Base-by-base conservation (phyloP, 2,797 vertebrate genomes). In the Anabas testudineus region DNA sequence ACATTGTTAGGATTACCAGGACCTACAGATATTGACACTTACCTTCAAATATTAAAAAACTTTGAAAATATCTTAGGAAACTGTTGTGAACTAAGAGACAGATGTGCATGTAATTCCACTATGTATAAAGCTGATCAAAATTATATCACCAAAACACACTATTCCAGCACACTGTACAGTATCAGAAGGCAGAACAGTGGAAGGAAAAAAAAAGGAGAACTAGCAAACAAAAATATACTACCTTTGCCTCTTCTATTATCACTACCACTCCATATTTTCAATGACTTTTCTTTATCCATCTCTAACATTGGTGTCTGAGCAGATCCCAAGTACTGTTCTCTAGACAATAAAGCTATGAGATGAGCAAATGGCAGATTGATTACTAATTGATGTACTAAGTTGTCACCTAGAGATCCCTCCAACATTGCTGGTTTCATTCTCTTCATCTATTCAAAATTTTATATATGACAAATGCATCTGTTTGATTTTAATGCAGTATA, bases 321-420 rank as follows among this genome's bases (percentile, higher is more conserved):
- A 32, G 55, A 78, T 80, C 75, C 78, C 51, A 76, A 81, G 71
- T 43, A 48, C 69, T 32, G 54, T 43, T 80, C 54, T 62, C 43
- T 54, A 26, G 41, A 66, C 76, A 77, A 78, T 82, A 58, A 84
- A 86, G 79, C 85, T 73, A 79, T 84, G 85, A 72, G 57, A 73
- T 36, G 61, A 84, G 65, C 61, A 45, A 74, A 74, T 70, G 83
- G 72, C 61, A 68, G 63, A 41, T 52, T 79, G 80, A 89, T 65
- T 74, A 68, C 88, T n/a, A n/a, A n/a, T n/a, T n/a, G n/a, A n/a
- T n/a, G n/a, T n/a, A n/a, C n/a, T n/a, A 74, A 71, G 39, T 59
- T n/a, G 36, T 76, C 68, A 64, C 72, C 55, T 51, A 66, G 9
- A 21, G 6, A 66, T 71, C 57, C 62, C 52, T 59, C 76, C 60